phyloP scores from a whole-genome alignment of 1,140 invertebrate genomes.

The Drosophila tsacasi region DNA sequence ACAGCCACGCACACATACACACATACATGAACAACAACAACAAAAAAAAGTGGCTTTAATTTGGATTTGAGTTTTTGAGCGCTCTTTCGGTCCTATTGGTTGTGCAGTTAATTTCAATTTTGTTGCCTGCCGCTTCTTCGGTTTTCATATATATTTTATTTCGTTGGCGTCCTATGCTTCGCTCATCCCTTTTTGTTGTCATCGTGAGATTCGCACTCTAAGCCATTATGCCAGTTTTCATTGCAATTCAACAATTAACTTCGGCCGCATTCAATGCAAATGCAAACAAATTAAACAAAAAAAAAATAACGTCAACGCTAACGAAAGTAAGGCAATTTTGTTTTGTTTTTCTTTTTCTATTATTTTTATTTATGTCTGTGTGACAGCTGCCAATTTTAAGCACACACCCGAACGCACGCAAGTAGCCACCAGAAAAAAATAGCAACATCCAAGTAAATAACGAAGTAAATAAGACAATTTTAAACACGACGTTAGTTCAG shows the following conservation, averaged over 20 bases:
- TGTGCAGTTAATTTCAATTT: constrained; percentile 39
- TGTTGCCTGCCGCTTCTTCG: constrained; percentile 22
- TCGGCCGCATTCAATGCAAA: constrained; percentile 21
- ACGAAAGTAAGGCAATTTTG: constrained; percentile 25
- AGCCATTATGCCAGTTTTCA: constrained; percentile 14
- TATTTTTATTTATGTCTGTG: constrained; percentile 30
- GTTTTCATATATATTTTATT: constrained; percentile 2
- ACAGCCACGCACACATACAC: constrained; percentile 11
- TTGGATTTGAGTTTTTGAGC: constrained; percentile 35
- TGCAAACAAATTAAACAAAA: constrained; percentile 7
- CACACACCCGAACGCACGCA: constrained; percentile 42
- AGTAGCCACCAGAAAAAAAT: constrained; percentile 44
- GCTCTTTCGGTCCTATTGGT: constrained; percentile 20
- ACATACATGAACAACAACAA: constrained; percentile 23
- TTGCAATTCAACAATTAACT: constrained; percentile 22
- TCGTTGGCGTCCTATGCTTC: constrained; percentile 23
- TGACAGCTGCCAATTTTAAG: constrained; percentile 43
- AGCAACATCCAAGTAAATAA: background rate
- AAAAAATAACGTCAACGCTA: constrained; percentile 5
- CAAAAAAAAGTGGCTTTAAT: constrained; percentile 26
- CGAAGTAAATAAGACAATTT: constrained; percentile 46
- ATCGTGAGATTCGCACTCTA: constrained; percentile 41
- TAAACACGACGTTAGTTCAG: constrained; percentile 24
- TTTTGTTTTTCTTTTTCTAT: constrained; percentile 29
- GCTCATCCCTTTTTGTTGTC: constrained; percentile 49